Percentiles rank a stretch among this genome's conserved stretches.
phyloP scores from a whole-genome alignment of 2,888 invertebrate genomes.

The Platerodrilus igneus region DNA sequence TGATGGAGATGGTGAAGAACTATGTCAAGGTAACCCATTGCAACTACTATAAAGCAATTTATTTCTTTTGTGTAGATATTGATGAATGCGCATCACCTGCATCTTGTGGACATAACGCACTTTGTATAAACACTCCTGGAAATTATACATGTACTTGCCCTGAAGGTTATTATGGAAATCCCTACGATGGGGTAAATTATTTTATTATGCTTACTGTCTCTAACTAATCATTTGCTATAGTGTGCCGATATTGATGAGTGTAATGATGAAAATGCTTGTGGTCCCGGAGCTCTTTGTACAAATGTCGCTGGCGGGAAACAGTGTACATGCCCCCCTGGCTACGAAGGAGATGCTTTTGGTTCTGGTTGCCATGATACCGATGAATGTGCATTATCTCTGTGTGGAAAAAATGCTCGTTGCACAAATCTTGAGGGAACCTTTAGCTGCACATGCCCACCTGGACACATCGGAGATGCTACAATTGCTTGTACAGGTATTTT shows the following conservation, averaged over 20 bases:
- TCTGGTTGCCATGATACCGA: constrained; percentile 69
- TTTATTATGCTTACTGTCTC: neutral
- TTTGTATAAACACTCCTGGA: constrained; percentile 79
- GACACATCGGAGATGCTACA: constrained; percentile 75
- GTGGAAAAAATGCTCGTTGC: constrained; percentile 77
- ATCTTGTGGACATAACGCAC: constrained; percentile 75
- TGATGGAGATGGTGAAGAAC: constrained; percentile 84
- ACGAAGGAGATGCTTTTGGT: constrained; percentile 70
- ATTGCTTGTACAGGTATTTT: constrained; percentile 66
- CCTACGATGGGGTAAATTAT: constrained; percentile 60
- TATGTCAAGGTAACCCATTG: constrained; percentile 77
- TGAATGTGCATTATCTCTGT: constrained; percentile 69
- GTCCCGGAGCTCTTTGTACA: constrained; percentile 71
- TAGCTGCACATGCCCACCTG: constrained; percentile 77
- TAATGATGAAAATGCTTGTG: constrained; percentile 65
- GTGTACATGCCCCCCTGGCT: constrained; percentile 81
- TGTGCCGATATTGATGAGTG: constrained; percentile 86
- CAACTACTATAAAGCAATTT: too few species aligned
- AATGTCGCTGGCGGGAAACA: constrained; percentile 76
- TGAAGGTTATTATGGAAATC: constrained; percentile 79
- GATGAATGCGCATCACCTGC: constrained; percentile 80
- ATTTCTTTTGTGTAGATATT: constrained; percentile 59
- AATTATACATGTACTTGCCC: constrained; percentile 84
- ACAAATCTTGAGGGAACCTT: constrained; percentile 74
- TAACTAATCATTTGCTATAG: constrained; percentile 42